A percentile compares a stretch with the other conserved stretches of the same genome.
These are phyloP conservation scores for Drosophila koepferae DNA, from an alignment of 2,888 invertebrate genomes.

Conservation along the genomic window DNA sequence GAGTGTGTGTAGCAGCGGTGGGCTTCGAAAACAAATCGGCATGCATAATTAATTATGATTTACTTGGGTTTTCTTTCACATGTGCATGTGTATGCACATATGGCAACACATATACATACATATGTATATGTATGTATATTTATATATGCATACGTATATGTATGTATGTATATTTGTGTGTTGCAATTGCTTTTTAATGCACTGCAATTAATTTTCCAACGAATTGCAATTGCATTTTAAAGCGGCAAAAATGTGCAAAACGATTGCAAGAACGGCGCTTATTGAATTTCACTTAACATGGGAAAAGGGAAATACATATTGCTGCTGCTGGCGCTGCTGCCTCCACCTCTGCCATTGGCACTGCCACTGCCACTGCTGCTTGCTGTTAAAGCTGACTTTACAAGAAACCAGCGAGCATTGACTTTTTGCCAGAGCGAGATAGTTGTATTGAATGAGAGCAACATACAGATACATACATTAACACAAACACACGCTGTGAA, in stretches of 20 bases:
- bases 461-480: neutral
- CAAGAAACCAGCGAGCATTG: slow-evolving; percentile 54
- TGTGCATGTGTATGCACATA: neutral
- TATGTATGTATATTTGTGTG: slow-evolving; percentile 11
- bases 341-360: slow-evolving; percentile 3
- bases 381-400: slow-evolving; percentile 59
- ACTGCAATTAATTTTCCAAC: slow-evolving; percentile 59
- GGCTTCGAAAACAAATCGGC: slow-evolving; percentile 30
- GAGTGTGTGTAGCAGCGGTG: slow-evolving; percentile 1
- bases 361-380: neutral
- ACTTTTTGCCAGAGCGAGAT: slow-evolving; percentile 32
- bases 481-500: slow-evolving; percentile 10
- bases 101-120: neutral
- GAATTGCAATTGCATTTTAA: slow-evolving; percentile 45
- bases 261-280: slow-evolving; percentile 40
- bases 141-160: neutral
- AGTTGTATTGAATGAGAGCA: slow-evolving; percentile 3
- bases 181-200: slow-evolving; percentile 52
- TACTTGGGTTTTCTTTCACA: slow-evolving; percentile 25
- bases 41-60: slow-evolving; percentile 70
- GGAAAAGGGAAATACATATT: slow-evolving; percentile 41
- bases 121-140: neutral
- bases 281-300: slow-evolving; percentile 65
- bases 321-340: neutral
- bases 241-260: slow-evolving; percentile 26